Evolutionary conservation across 92 coral and sea anemone species (phyloP).

Genomic region (Umimayanthus kanabou): DNA sequence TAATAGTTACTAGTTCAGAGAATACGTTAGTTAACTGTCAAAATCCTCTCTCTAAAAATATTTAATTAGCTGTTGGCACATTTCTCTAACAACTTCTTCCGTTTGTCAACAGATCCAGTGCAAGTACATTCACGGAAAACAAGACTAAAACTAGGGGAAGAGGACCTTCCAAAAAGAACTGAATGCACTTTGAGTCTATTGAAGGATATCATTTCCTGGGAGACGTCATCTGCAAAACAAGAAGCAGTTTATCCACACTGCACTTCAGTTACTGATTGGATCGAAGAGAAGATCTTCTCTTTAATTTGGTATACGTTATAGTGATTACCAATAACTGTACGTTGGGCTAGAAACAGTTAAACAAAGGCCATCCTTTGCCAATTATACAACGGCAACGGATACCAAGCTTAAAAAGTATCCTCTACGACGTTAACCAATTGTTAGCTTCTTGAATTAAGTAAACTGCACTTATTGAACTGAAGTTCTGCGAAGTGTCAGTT

Average conservation of each 20-base stretch:
- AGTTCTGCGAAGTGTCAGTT: neutral
- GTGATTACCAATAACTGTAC: neutral
- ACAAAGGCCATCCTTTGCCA: neutral
- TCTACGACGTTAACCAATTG: neutral
- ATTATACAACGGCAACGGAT: too few species aligned
- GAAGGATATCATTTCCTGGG: neutral
- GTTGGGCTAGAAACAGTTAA: neutral
- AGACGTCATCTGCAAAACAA: neutral
- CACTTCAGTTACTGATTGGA: neutral
- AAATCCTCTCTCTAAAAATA: too few species aligned
- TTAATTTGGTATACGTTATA: neutral
- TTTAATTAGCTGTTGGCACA: neutral
- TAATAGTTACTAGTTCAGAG: neutral
- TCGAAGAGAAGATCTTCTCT: neutral
- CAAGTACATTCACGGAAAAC: neutral
- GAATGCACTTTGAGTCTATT: neutral
- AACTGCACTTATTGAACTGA: neutral
- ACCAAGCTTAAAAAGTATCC: neutral
- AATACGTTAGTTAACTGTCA: neutral
- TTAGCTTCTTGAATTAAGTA: neutral
- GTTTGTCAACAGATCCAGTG: constrained; percentile 13
- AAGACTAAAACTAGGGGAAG: neutral
- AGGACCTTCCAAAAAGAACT: neutral
- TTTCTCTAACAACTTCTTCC: neutral
- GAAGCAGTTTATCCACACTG: neutral